Base-by-base conservation (phyloP, 2,888 invertebrate species). In the Lasioglossum morio region DNA sequence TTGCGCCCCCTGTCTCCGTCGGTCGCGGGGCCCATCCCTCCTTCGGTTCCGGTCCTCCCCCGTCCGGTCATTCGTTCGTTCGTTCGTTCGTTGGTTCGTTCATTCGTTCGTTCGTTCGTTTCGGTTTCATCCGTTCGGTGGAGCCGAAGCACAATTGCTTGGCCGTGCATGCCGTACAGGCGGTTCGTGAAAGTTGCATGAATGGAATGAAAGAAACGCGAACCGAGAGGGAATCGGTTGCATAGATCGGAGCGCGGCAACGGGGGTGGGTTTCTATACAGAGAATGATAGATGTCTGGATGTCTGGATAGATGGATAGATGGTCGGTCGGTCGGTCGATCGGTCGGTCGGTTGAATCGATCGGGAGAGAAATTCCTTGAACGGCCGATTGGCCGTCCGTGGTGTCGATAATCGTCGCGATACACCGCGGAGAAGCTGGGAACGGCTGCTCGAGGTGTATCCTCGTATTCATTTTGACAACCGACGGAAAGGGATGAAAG, bases 301-400 rank as follows among this genome's bases (percentile, higher is more conserved):
- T 79, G 63, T 72, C 86, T 80, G 37, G 87, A 86, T 72, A 72
- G 75, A 72, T 57, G 43, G 79, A n/a, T 43, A 73, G 63, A 79
- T 78, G 37, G 72, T 60, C 2, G 66, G 66, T 19, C 30, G n/a
- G 27, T 16, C 34, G 37, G 72, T 60, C 2, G 66, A 34, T 19
- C 30, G n/a, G 27, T 16, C 34, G 60, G 37, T 1, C 27, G 37
- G 43, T 48, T 19, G 10, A 74, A 43, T 66, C 66, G 77, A 34
- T n/a, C 63, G 34, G 23, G 34, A 30, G 43, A n/a, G 90, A 87
- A 89, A 90, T 90, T 86, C 87, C 87, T 90, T 79, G 89, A 86
- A 81, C 85, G 81, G 76, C 78, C 84, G 84, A 90, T 89, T 79
- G 85, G 79, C 84, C 79, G 84, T 84, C 73, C 75, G 81, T 79